These are phyloP conservation scores for Mamestra brassicae DNA, from an alignment of 2,888 invertebrate species.

Conservation along the genomic window DNA sequence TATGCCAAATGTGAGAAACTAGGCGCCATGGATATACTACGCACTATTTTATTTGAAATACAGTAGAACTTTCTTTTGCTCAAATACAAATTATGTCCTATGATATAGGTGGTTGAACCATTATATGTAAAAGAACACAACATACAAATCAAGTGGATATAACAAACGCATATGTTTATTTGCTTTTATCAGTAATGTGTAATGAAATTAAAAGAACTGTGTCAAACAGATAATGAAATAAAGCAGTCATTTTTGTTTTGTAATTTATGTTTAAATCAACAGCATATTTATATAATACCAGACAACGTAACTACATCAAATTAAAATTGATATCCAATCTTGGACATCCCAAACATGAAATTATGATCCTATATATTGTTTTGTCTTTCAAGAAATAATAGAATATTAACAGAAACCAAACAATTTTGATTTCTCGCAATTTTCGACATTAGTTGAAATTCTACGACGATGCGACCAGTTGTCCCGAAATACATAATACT, in stretches of 20 bases:
- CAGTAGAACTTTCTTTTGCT: conserved; percentile 62
- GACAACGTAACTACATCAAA: conserved; percentile 14
- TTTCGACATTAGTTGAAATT: conserved; percentile 18
- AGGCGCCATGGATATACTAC: conserved; percentile 58
- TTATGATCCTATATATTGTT: conserved; percentile 8
- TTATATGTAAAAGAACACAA: conserved; percentile 8
- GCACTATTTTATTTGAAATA: conserved; percentile 57
- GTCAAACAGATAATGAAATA: conserved; percentile 22
- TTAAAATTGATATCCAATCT: not conserved
- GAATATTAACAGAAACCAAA: conserved; percentile 21
- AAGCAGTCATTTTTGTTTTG: conserved; percentile 35
- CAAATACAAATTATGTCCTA: conserved; percentile 60
- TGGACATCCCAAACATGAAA: conserved; percentile 18
- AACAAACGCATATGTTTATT: conserved; percentile 28
- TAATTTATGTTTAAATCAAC: conserved; percentile 23
- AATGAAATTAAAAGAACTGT: conserved; percentile 25
- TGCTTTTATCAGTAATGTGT: conserved; percentile 27
- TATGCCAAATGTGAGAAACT: conserved; percentile 57
- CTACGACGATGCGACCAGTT: conserved; percentile 67
- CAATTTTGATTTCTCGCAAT: conserved; percentile 29
- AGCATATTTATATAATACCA: conserved; percentile 21
- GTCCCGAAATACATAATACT: conserved; percentile 74
- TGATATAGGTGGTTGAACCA: conserved; percentile 31
- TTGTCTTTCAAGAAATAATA: conserved; percentile 10
- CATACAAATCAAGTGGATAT: conserved; percentile 26